Evolutionary conservation across 2,888 invertebrate genomes (phyloP), one percentile per base, ranked within the genome.

Genomic region (Eumerus sabulonum): DNA sequence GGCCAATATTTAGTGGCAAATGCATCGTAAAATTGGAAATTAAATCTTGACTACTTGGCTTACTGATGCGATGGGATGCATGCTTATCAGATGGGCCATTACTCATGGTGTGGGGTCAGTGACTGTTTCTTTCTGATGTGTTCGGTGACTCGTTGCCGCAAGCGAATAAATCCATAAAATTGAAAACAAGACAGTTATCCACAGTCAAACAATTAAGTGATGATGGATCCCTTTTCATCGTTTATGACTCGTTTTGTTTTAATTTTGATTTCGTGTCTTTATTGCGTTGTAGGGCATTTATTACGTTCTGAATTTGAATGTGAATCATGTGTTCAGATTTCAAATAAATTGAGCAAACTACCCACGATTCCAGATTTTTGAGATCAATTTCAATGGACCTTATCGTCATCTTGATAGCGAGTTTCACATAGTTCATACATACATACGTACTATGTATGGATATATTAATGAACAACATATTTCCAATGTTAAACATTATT

Each of bases 41-140:
- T 54, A 38, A 53, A 73, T 45, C n/a, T 60, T 16, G 79, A 79
- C 79, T 79, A 79, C 79, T 79, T 74, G 74, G 74, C 54, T 79
- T 73, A 64, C 59, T 54, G 48, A 62, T 27, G 27, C 7, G 27
- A 27, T 4, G 27, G 7, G 27, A 27, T 27, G 27, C 27, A 7
- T 7, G 7, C 27, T 4, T 27, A 7, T 27, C 2, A 4, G 27
- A 7, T 7, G 27, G 27, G 2, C 27, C 3, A 27, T 27, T 27
- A 7, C 27, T 27, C 27, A 27, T n/a, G 40, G 12, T n/a, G 40
- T 3, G 40, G 9, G 40, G 40, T 40, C 40, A 40, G 40, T 40
- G 40, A 40, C 3, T 9, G 40, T n/a, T n/a, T 3, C 5, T 3
- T 11, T 40, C 12, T n/a, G 3, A n/a, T 3, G 40, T n/a, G 40